Evolutionary conservation across 2,113 vertebrate genomes (phyloP), one percentile per base, ranked within the genome.

Genomic region (Tretioscincus oriximinensis): DNA sequence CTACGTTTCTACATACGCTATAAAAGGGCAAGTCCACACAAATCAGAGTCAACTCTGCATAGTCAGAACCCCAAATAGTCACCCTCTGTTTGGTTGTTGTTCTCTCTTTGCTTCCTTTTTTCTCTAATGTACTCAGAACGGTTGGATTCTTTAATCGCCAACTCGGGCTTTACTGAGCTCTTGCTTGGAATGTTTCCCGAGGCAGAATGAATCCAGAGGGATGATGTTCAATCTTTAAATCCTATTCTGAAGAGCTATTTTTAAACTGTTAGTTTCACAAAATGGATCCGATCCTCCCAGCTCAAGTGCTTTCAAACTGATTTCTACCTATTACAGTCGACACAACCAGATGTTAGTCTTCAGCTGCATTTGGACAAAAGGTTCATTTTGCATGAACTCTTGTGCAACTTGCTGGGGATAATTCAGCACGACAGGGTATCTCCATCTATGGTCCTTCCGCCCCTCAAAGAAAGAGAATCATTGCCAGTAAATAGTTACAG

Each of bases 221-320:
- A 92, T 91, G 86, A 90, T 28, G 75, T 87, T 83, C 81, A 77
- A 61, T 90, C 89, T 92, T 89, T 86, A 91, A 92, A 92, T 90
- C 91, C 90, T 86, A 75, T 88, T 88, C 85, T 81, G 76, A 80
- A 85, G 78, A 76, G 54, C 83, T 90, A 90, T 90, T 91, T 93
- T 92, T 92, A 87, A 41, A 83, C 84, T 68, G 77, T 61, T 58
- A 64, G 86, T 78, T 86, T 92, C 80, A 89, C 35, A 72, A 81
- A 93, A 92, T 71, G 83, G 81, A 85, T 80, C 73, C 72, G 67
- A 81, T 67, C 64, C 68, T 41, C 35, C 49, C 69, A 61, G 74
- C 78, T 86, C 60, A 60, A 88, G 83, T 86, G 75, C 86, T 86
- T 90, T 90, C 80, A 65, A 88, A 80, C 61, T 6, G 70, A 28